These are phyloP conservation scores for Drosophila pegasa DNA, from an alignment of 2,888 invertebrate genomes.

Conservation along the genomic window DNA sequence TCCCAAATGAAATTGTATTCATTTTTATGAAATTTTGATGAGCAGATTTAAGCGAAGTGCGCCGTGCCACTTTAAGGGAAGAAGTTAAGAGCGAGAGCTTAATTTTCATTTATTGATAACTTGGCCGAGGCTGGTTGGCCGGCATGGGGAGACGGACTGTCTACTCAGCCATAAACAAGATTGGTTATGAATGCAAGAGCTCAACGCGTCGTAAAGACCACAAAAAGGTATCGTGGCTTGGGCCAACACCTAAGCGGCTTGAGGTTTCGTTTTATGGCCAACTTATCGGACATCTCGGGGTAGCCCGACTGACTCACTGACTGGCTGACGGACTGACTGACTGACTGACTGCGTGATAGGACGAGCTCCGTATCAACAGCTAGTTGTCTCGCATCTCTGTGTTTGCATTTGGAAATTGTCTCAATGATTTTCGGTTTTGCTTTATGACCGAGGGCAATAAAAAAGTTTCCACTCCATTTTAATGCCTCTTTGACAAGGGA, in stretches of 20 bases:
- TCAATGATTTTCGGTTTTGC: slow-evolving; percentile 27
- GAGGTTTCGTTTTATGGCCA: slow-evolving; percentile 35
- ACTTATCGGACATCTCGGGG: slow-evolving; percentile 42
- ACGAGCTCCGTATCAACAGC: slow-evolving; percentile 13
- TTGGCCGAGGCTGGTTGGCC: not conserved
- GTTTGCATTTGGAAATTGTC: slow-evolving; percentile 33
- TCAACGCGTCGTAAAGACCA: slow-evolving; percentile 31
- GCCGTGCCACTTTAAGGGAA: slow-evolving; percentile 11
- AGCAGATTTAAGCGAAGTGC: slow-evolving; percentile 14
- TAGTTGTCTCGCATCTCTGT: slow-evolving; percentile 17
- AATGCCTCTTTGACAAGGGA: slow-evolving; percentile 23
- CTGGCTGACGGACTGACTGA: not conserved
- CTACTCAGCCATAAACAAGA: slow-evolving; percentile 51
- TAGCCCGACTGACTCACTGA: too few relatives aligned
- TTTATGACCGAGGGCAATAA: slow-evolving; percentile 44
- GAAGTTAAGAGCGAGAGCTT: slow-evolving; percentile 13
- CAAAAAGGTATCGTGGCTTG: slow-evolving; percentile 5
- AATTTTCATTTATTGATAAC: slow-evolving; percentile 39
- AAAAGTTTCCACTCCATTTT: slow-evolving; percentile 34
- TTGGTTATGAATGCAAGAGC: slow-evolving; percentile 21
- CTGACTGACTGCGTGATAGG: not conserved
- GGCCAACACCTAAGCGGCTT: slow-evolving; percentile 33
- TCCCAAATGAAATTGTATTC: slow-evolving; percentile 15
- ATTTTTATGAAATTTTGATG: slow-evolving; percentile 37
- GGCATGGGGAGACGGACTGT: slow-evolving; percentile 20